Percentiles rank a stretch among this genome's conserved stretches.
Evolutionary conservation across 2,113 vertebrate species (phyloP).

Genomic region (Pomatostomus ruficeps): DNA sequence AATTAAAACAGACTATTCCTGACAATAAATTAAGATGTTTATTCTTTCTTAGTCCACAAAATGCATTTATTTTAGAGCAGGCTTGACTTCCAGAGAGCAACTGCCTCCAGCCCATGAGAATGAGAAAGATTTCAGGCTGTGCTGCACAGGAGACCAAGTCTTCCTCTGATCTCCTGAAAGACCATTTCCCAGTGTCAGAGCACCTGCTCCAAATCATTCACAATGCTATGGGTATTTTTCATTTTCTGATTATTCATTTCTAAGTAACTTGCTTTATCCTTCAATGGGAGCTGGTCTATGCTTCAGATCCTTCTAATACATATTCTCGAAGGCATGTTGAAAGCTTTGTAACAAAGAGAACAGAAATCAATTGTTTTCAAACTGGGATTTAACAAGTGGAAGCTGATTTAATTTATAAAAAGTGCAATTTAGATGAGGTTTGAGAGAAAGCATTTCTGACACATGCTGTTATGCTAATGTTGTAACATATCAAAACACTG

Average conservation of each 20-base stretch:
- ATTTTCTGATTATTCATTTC: background rate
- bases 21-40: background rate
- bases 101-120: background rate
- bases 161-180: background rate
- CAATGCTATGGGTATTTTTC: background rate
- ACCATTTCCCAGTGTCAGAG: background rate
- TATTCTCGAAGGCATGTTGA: background rate
- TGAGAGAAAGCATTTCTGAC: background rate
- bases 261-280: background rate
- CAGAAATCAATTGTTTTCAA: background rate
- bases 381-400: background rate
- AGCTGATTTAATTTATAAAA: background rate
- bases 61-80: background rate
- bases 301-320: background rate
- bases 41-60: background rate
- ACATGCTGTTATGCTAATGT: background rate
- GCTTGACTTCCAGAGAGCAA: background rate
- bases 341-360: background rate
- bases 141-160: background rate
- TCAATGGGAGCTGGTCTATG: background rate
- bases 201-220: background rate
- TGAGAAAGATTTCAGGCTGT: background rate
- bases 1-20: background rate
- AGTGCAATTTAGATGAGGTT: background rate
- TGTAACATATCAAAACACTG: background rate